Evolutionary conservation across 2,113 vertebrate species (phyloP).

Genomic region (Syngnathus scovelli): DNA sequence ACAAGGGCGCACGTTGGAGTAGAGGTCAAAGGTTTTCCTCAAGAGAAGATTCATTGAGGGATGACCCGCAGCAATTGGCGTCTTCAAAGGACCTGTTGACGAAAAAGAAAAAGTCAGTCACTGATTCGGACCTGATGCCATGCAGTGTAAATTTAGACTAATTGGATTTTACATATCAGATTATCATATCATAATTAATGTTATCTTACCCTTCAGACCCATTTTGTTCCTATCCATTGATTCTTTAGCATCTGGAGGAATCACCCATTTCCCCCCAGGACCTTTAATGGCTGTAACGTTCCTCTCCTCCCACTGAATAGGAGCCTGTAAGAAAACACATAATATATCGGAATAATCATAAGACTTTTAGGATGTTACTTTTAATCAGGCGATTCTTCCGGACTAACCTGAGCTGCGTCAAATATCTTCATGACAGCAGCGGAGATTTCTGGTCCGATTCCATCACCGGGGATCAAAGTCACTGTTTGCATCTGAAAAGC

Average conservation of each 20-base stretch:
- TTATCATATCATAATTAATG: not conserved
- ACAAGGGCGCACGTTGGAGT: slow-evolving; percentile 90
- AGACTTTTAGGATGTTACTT: too few species aligned
- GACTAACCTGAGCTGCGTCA: slow-evolving; percentile 83
- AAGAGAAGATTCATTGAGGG: slow-evolving; percentile 94
- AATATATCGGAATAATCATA: not conserved
- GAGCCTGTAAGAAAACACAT: slow-evolving; percentile 66
- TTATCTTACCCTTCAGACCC: slow-evolving; percentile 84
- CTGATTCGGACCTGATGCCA: not conserved
- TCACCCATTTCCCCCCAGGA: slow-evolving; percentile 92
- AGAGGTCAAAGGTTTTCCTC: slow-evolving; percentile 92
- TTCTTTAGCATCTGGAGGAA: slow-evolving; percentile 93
- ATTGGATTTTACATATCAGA: not conserved
- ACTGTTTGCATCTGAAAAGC: slow-evolving; percentile 80
- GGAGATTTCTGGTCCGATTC: slow-evolving; percentile 95
- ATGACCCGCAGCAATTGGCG: slow-evolving; percentile 92
- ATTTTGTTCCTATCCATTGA: slow-evolving; percentile 98
- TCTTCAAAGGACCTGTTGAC: slow-evolving; percentile 86
- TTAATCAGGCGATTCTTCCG: not conserved
- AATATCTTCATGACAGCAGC: slow-evolving; percentile 89
- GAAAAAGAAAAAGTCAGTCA: not conserved
- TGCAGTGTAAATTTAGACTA: not conserved
- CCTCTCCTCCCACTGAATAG: slow-evolving; percentile 91
- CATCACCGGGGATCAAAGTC: slow-evolving; percentile 95
- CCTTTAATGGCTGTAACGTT: slow-evolving; percentile 89